Base-by-base conservation (phyloP, 1,140 invertebrate species). In the Acromyrmex echinatior region DNA sequence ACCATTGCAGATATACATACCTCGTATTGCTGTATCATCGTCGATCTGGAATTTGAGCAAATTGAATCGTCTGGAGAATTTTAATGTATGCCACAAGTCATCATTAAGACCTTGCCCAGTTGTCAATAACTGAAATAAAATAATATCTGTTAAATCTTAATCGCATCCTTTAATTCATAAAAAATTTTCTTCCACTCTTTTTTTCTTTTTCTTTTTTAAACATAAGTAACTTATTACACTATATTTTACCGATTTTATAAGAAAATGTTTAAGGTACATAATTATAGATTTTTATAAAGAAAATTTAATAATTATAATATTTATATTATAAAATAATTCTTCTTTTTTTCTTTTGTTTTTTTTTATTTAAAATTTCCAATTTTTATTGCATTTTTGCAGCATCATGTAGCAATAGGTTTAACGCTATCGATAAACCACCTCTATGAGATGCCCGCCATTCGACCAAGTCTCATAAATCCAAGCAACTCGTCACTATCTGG, bases 11-110 rank as follows among this genome's bases (percentile, higher is more conserved):
- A 21, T 28, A 6, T 25, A 96, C 96, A 96, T 97, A 99, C 98
- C 98, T 96, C 97, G 96, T 87, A 98, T 97, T 86, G 98, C 97
- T 86, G 97, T 95, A 92, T 98, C 97, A 90, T 97, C 97, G 96
- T 99, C 98, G 82, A 99, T 96, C 95, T 98, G 97, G 62, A 99
- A 96, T 91, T 98, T 97, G 60, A 99, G 95, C 92, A 97, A 97
- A 10, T 97, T 97, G 1, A 98, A 98, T 91, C 98, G 96, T 78
- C 99, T 96, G 2, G 97, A 98, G 92, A 99, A 98, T 62, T 97
- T 96, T 35, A 99, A 96, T 3, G 98, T 98, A 95, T 99, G 99
- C 99, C 99, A 99, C 93, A 97, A 97, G 93, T 99, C 98, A 93
- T 99, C 98, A 93, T 99, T 98, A 45, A 98, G 94, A 74, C 97